phyloP scores from a whole-genome alignment of 2,113 vertebrate species.

The Pica pica region DNA sequence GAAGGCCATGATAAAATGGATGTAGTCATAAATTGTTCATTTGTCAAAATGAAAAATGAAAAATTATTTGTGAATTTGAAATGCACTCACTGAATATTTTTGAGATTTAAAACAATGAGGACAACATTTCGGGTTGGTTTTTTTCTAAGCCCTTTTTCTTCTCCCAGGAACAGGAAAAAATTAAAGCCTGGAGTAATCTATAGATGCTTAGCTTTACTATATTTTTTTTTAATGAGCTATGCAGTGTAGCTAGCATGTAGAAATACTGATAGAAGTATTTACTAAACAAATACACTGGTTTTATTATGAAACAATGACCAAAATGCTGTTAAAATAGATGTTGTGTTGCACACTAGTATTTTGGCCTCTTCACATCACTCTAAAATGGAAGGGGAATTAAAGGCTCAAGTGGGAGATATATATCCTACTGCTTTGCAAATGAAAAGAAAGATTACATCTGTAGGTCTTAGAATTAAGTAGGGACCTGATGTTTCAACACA shows the following conservation, averaged over 20 bases:
- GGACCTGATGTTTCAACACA: neutral
- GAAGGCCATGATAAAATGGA: neutral
- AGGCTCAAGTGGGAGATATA: neutral
- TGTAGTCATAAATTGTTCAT: neutral
- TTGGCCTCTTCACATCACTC: neutral
- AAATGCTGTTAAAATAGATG: neutral
- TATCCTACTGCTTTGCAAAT: neutral
- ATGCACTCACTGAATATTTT: neutral
- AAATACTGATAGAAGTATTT: neutral
- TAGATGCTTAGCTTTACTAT: neutral
- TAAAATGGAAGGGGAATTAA: neutral
- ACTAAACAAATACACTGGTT: neutral
- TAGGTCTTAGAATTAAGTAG: neutral
- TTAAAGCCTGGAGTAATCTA: neutral
- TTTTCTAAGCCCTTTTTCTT: neutral
- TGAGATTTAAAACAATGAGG: neutral
- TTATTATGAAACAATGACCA: neutral
- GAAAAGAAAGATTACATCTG: neutral
- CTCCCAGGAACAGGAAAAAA: neutral
- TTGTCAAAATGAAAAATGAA: neutral
- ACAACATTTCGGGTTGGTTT: accelerated
- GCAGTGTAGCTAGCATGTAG: neutral
- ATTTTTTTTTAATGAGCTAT: neutral
- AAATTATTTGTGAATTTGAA: neutral
- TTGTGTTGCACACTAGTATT: neutral